Base-by-base conservation (phyloP, 1,140 invertebrate genomes). In the Lordiphosa stackelbergi region DNA sequence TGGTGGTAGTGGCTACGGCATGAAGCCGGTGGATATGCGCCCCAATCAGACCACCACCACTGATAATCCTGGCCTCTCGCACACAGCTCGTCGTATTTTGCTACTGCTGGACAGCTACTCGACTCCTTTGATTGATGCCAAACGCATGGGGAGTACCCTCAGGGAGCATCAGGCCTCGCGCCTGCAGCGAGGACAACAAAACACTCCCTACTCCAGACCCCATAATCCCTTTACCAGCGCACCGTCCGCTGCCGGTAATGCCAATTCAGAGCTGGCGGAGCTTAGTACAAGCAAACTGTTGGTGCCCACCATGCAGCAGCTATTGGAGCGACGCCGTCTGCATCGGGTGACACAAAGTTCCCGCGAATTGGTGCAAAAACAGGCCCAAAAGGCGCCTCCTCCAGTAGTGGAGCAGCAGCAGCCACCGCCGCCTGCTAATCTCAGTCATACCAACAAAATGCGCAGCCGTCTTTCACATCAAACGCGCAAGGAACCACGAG, bases 31-130 rank as follows among this genome's bases (percentile, higher is more conserved):
- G 37, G 42, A 77, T 6, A 60, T 70, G 70, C 62, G 47, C 41
- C 73, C 49, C 36, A 45, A 11, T 53, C 48, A 5, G 12, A 36
- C 19, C 46, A 11, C 79, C 84, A 3, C 85, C 86, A 10, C 16
- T 45, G 22, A 24, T 5, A 24, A 24, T 24, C 12, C 11, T 9
- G 43, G 28, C 6, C 88, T 91, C 81, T 91, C 92, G 53, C 90
- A 90, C 54, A 92, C 93, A 2, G 91, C 93, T 0, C 90, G 90
- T 51, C 89, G 91, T 58, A 93, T 95, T 53, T 87, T 94, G 54
- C 91, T 93, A 62, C 89, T 94, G 31, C 85, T 95, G 19, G 93
- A 94, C 78, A 90, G 93, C 55, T 94, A 93, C 77, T 92, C 93
- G 0, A 93, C 93, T 2, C 92, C 94, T 1, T 87, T 94, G 48